These are phyloP conservation scores for Nothoprocta perdicaria DNA, from an alignment of 2,113 vertebrate genomes.

Conservation along the genomic window DNA sequence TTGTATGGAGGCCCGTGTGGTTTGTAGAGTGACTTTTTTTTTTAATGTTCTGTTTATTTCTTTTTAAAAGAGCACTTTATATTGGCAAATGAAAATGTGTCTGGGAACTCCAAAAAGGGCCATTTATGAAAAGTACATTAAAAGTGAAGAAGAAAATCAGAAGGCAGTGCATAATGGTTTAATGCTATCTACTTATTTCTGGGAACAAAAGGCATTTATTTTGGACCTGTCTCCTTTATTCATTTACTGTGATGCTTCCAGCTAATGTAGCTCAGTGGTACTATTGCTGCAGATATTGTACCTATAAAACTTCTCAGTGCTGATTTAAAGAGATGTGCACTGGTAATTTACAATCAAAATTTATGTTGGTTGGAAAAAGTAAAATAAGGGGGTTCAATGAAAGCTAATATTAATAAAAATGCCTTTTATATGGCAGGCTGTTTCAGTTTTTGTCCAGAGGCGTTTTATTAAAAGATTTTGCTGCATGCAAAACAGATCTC, in stretches of 20 bases:
- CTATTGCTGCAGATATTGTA: constrained; percentile 29
- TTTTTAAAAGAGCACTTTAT: not conserved
- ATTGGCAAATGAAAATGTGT: not conserved
- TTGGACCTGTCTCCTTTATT: constrained; percentile 34
- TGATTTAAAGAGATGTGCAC: not conserved
- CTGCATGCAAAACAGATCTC: not conserved
- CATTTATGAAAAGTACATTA: not conserved
- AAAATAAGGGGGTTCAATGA: constrained; percentile 14
- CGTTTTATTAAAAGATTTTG: not conserved
- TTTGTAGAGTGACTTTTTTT: not conserved
- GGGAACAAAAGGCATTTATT: constrained; percentile 40
- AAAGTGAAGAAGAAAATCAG: constrained; percentile 2
- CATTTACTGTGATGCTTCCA: constrained; percentile 18
- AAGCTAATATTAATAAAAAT: constrained; percentile 38
- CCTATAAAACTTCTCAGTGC: constrained; percentile 17
- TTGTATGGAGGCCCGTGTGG: not conserved
- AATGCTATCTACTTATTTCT: constrained; percentile 25
- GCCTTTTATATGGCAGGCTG: not conserved
- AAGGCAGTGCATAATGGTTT: constrained; percentile 1
- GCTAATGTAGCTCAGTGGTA: constrained; percentile 29
- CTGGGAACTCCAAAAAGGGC: not conserved
- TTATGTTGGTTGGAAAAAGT: not conserved
- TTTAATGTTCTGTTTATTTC: not conserved
- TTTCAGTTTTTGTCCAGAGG: not conserved
- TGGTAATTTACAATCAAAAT: constrained; percentile 48